Evolutionary conservation across 2,113 vertebrate genomes (phyloP).

Genomic region (Mormoops blainvillei): DNA sequence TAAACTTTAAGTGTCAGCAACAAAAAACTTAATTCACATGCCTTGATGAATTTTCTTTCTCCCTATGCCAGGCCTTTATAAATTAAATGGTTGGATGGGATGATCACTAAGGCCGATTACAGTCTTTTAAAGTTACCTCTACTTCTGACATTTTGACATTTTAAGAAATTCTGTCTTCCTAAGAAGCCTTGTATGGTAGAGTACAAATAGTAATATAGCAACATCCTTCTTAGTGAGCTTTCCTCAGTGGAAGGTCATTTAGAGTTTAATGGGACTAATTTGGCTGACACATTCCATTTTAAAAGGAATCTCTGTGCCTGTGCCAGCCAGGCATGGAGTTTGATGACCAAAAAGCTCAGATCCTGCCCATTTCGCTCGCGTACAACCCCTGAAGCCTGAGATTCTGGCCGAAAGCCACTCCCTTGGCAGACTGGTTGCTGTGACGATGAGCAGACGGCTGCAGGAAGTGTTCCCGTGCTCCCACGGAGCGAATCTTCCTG

Average conservation of each 20-base stretch:
- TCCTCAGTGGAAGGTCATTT: constrained; percentile 35
- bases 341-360: not conserved
- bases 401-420: not conserved
- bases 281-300: not conserved
- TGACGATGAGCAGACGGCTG: not conserved
- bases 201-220: not conserved
- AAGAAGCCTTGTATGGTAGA: not conserved
- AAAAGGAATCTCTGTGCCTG: constrained; percentile 13
- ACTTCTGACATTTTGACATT: not conserved
- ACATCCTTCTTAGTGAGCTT: constrained; percentile 25
- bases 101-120: not conserved
- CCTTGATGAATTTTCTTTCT: constrained; percentile 16
- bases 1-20: not conserved
- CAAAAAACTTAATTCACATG: not conserved
- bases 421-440: not conserved
- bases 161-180: not conserved
- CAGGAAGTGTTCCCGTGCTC: not conserved
- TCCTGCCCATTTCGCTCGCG: not conserved
- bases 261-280: constrained; percentile 61
- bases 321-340: not conserved
- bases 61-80: not conserved
- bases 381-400: not conserved
- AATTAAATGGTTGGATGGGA: not conserved
- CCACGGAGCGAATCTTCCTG: not conserved
- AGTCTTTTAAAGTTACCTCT: not conserved